Conservation (phyloP, 2,113 vertebrate genomes). For the Strix aluco region DNA sequence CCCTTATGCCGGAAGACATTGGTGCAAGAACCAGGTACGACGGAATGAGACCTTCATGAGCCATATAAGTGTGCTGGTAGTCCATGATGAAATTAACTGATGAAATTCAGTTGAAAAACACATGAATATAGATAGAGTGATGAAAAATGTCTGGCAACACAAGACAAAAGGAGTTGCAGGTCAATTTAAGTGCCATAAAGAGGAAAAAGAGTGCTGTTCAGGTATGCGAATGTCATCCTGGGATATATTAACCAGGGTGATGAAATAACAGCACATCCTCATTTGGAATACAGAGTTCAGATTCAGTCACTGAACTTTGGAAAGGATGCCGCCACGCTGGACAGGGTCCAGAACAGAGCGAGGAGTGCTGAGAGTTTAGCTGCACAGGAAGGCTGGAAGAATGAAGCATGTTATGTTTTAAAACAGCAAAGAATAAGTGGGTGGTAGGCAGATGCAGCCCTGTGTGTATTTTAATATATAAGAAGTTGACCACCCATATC, state of each 20-base stretch:
- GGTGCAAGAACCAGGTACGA: not conserved
- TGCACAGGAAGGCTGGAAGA: not conserved
- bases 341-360: not conserved
- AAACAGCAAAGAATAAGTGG: not conserved
- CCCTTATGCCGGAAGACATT: not conserved
- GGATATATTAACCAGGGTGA: slow-evolving; percentile 36
- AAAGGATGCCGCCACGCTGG: slow-evolving; percentile 32
- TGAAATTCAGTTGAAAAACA: not conserved
- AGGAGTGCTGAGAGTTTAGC: not conserved
- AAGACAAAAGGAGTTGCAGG: not conserved
- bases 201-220: not conserved
- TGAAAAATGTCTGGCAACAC: not conserved
- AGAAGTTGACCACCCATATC: not conserved
- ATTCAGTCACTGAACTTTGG: not conserved
- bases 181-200: not conserved
- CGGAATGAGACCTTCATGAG: not conserved
- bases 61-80: not conserved
- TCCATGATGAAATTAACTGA: not conserved
- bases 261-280: slow-evolving; percentile 29
- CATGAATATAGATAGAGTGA: not conserved
- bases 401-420: not conserved
- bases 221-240: not conserved
- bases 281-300: not conserved
- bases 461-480: not conserved
- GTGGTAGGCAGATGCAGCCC: not conserved